Evolutionary conservation across 1,140 invertebrate species (phyloP).

Genomic region (Drosophila bifasciata): DNA sequence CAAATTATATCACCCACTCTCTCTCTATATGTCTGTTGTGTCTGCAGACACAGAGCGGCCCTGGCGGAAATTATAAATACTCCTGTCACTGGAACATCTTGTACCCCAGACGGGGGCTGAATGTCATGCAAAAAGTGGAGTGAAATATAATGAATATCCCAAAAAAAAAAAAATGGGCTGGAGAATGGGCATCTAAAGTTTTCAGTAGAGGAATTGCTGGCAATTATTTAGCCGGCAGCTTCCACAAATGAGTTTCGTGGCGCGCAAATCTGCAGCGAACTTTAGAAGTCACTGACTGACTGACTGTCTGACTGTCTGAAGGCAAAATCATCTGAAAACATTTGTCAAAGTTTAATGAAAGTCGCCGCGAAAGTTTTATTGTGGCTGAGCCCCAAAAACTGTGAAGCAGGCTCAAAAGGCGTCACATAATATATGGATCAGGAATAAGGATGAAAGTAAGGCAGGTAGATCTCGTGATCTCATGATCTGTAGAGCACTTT

Average conservation of each 20-base stretch:
- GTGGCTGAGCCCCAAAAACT: neutral
- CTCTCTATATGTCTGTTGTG: conserved; percentile 42
- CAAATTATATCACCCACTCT: conserved; percentile 66
- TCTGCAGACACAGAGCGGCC: conserved; percentile 44
- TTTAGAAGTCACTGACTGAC: conserved; percentile 65
- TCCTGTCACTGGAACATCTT: conserved; percentile 58
- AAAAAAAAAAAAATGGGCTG: conserved; percentile 10
- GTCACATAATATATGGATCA: neutral
- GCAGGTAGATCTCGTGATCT: too few relatives aligned
- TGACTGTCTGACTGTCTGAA: too few relatives aligned
- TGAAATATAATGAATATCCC: neutral
- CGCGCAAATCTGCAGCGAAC: conserved; percentile 39
- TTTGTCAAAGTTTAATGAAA: conserved; percentile 56
- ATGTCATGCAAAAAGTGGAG: conserved; percentile 30
- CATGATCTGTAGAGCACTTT: too few relatives aligned
- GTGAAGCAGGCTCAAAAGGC: too few relatives aligned
- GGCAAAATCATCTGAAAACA: conserved; percentile 42
- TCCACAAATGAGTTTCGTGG: conserved; percentile 55
- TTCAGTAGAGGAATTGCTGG: conserved; percentile 31
- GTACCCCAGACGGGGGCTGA: conserved; percentile 24
- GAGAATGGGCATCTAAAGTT: conserved; percentile 52
- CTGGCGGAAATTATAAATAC: conserved; percentile 78
- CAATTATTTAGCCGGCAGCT: conserved; percentile 71
- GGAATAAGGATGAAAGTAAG: too few relatives aligned
- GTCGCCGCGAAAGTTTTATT: conserved; percentile 42